These are phyloP conservation scores for Zeuzera pyrina DNA, from an alignment of 2,888 invertebrate species.

Conservation along the genomic window DNA sequence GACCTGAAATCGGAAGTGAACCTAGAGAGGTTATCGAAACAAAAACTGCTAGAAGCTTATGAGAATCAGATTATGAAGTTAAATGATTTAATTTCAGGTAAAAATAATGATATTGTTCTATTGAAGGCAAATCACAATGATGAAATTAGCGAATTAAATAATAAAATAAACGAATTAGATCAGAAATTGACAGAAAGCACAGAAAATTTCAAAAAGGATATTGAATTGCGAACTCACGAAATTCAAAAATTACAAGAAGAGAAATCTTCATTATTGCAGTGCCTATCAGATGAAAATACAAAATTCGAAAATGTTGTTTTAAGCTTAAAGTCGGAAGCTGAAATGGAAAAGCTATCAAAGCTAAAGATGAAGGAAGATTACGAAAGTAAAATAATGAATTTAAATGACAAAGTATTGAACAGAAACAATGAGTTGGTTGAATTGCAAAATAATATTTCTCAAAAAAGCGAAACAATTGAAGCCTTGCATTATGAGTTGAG, in stretches of 20 bases:
- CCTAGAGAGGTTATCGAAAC: conserved; percentile 36
- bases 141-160: conserved; percentile 43
- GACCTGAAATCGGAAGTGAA: conserved; percentile 37
- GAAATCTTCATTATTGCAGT: conserved; percentile 43
- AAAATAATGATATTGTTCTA: conserved; percentile 62
- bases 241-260: conserved; percentile 53
- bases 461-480: conserved; percentile 48
- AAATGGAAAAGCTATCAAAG: conserved; percentile 38
- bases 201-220: conserved; percentile 30
- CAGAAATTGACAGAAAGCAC: conserved; percentile 39
- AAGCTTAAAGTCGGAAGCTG: conserved; percentile 35
- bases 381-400: conserved; percentile 46
- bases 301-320: conserved; percentile 39
- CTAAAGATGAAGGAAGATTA: conserved; percentile 42
- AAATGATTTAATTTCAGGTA: conserved; percentile 52
- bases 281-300: conserved; percentile 41
- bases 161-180: conserved; percentile 48
- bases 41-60: conserved; percentile 42
- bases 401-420: conserved; percentile 54
- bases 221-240: conserved; percentile 44
- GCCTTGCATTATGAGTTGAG: conserved; percentile 34
- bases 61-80: conserved; percentile 49
- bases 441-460: conserved; percentile 45
- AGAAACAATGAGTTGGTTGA: conserved; percentile 57
- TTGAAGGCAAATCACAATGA: conserved; percentile 36